Evolutionary conservation across 2,888 invertebrate species (phyloP), one percentile per base, ranked within the genome.

Genomic region (Drosophila barbarae): DNA sequence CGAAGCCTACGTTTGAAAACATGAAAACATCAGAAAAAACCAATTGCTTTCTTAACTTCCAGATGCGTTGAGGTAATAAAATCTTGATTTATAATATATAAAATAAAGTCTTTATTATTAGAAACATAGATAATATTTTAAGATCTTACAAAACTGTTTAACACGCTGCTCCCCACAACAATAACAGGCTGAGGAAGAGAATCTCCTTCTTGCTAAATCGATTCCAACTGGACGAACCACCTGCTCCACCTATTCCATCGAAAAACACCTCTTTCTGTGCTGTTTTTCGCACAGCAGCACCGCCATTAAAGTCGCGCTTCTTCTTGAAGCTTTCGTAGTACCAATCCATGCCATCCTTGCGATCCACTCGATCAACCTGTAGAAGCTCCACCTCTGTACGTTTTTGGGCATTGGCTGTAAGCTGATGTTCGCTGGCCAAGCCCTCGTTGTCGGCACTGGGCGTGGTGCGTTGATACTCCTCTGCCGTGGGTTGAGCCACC

Each of bases 241-340:
- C 49, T 34, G 35, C 35, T 3, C 39, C 23, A 23, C 23, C 58
- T 34, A 10, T 35, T n/a, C 67, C 67, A 4, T 66, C 67, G 8
- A 36, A 49, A 36, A 51, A 49, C 13, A 69, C 69, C 15, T 79
- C 71, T 32, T 75, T 74, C 39, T 73, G 69, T 28, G 30, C 30
- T 15, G 69, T 49, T 39, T 76, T 57, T 12, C 69, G 46, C 13
- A 69, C 64, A 9, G 60, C 49, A 32, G 70, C 39, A 1, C 60
- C 67, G 5, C 60, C 76, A 4, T 70, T 70, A 15, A 80, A 81
- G 1, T 77, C 81, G 0, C 83, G 76, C 18, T 83, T 84, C 63
- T 87, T 87, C 38, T 86, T 87, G 86, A 96, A 96, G 88, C 95
- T 95, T 73, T 93, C 94, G 87, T 94, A 96, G 88, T 96, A 96